These are phyloP conservation scores for Eulemur rufifrons DNA, from an alignment of 2,113 vertebrate genomes.

Conservation along the genomic window DNA sequence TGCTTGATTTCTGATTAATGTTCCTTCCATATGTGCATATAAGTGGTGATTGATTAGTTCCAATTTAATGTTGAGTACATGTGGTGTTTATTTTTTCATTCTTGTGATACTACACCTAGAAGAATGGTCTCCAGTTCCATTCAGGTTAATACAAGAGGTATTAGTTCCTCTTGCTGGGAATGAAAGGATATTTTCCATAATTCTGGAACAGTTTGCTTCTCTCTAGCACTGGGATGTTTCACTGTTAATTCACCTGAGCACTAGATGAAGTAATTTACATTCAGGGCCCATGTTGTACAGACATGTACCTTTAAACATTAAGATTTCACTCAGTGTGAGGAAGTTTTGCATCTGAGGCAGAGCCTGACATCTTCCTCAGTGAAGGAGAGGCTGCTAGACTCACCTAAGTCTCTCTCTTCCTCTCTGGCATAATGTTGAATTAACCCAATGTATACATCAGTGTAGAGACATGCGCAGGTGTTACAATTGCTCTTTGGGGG, in stretches of 20 bases:
- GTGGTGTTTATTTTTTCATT: no score
- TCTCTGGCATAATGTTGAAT: background rate
- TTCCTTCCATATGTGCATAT: no score
- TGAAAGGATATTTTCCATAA: background rate
- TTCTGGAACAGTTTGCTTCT: background rate
- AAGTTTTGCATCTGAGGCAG: background rate
- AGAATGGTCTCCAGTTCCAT: no score
- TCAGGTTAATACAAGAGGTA: no score
- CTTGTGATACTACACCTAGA: no score
- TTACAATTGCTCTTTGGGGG: background rate
- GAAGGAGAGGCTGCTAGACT: background rate
- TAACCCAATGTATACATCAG: background rate
- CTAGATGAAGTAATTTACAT: background rate
- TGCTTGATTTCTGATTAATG: no score
- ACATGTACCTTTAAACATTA: background rate
- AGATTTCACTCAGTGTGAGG: background rate
- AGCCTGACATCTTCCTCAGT: background rate
- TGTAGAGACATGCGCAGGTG: accelerated
- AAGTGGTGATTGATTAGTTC: no score
- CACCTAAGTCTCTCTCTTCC: background rate
- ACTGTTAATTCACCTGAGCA: background rate
- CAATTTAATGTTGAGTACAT: no score
- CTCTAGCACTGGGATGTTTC: background rate
- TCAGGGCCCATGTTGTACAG: accelerated
- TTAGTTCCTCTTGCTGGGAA: background rate